These are phyloP conservation scores for Tetheella fluctuosa DNA, from an alignment of 2,888 invertebrate species.

Conservation along the genomic window DNA sequence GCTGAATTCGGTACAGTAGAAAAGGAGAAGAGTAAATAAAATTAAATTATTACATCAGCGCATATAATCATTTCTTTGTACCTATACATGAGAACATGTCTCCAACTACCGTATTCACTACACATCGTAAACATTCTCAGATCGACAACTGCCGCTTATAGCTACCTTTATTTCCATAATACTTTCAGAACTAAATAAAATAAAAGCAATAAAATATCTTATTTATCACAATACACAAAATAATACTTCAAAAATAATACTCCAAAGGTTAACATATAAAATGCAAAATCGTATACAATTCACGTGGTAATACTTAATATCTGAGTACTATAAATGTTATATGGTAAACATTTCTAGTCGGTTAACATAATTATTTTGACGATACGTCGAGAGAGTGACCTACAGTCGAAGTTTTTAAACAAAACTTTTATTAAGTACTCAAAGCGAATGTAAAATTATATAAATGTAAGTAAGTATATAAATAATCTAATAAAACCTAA, in stretches of 20 bases:
- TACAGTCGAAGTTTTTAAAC: slow-evolving; percentile 50
- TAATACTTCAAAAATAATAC: slow-evolving; percentile 82
- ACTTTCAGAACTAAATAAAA: slow-evolving; percentile 72
- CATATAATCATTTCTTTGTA: slow-evolving; percentile 83
- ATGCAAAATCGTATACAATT: slow-evolving; percentile 71
- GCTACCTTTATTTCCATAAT: slow-evolving; percentile 75
- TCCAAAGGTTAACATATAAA: slow-evolving; percentile 70
- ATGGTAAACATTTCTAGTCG: slow-evolving; percentile 58
- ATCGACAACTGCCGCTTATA: slow-evolving; percentile 68
- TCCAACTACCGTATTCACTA: slow-evolving; percentile 75
- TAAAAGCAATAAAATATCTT: slow-evolving; percentile 75
- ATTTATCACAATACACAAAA: slow-evolving; percentile 73
- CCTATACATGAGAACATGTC: slow-evolving; percentile 71
- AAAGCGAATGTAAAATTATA: slow-evolving; percentile 45
- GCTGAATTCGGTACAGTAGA: no score
- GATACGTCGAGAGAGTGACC: slow-evolving; percentile 26
- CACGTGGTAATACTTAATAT: slow-evolving; percentile 51
- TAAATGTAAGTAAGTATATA: slow-evolving; percentile 42
- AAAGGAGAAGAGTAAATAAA: slow-evolving; percentile 40
- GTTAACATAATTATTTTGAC: slow-evolving; percentile 41
- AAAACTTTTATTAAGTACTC: slow-evolving; percentile 58
- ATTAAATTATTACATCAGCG: slow-evolving; percentile 61
- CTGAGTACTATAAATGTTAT: slow-evolving; percentile 36
- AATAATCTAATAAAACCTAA: slow-evolving; percentile 47
- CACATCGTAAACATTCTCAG: slow-evolving; percentile 74